Base-by-base conservation (phyloP, 2,888 invertebrate genomes). In the Cetonia aurata region DNA sequence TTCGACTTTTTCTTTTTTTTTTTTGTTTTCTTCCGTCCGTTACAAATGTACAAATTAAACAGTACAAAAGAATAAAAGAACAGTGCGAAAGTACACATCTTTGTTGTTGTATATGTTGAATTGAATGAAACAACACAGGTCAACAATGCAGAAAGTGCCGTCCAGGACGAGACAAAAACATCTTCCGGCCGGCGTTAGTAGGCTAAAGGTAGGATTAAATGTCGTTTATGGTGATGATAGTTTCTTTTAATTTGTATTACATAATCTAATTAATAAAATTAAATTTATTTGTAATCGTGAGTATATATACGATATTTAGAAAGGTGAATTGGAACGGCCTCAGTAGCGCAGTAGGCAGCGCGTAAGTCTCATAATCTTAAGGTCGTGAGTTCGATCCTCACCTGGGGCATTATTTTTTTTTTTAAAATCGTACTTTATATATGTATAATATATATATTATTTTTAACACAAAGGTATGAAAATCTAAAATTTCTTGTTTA, bases 331-430 rank as follows among this genome's bases (percentile, higher is more conserved):
- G n/a, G 6, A 62, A 10, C 31, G n/a, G 92, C 91, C 91, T 91
- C 91, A 91, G 90, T 92, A 89, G 92, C 92, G 92, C 92, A 93
- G 92, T 92, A 90, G 92, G 92, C 89, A 93, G 92, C 92, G 93
- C 92, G 92, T 92, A 91, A 92, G 92, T 93, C 92, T 92, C 92
- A 92, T 92, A 92, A 92, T 93, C 92, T 92, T 90, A 94, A 94
- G 94, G 93, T 93, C 94, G 93, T 94, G 93, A 94, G 94, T 94
- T 94, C 94, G 93, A 94, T 92, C 93, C 93, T 93, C 93, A 93
- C 93, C 91, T 91, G 92, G 93, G 92, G 92, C 92, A 92, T 77
- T 74, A 75, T 75, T 84, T 85, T 86, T 83, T 73, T 75, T 69
- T 59, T 78, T 9, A 37, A 37, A 37, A 37, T 3, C 25, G 25